Percentiles rank a stretch among this genome's conserved stretches.
These are phyloP conservation scores for Hypselothyrea guttata DNA, from an alignment of 2,888 invertebrate species.

Conservation along the genomic window DNA sequence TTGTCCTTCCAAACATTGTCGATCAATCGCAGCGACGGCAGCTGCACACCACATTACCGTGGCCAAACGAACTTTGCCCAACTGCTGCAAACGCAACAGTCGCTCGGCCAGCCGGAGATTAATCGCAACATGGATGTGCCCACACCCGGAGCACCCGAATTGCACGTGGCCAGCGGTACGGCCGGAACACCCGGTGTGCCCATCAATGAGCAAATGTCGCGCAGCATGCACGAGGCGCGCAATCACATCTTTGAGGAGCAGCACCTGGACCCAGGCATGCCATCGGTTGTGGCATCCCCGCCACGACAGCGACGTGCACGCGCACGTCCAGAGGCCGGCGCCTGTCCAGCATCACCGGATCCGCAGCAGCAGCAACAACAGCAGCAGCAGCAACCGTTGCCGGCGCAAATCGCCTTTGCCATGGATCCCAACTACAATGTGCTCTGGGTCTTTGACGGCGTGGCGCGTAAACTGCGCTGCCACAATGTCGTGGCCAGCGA, in stretches of 20 bases:
- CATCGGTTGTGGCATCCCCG: slow-evolving; percentile 31
- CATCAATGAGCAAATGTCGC: slow-evolving; percentile 82
- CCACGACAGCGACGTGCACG: slow-evolving; percentile 46
- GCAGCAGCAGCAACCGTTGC: slow-evolving; percentile 33
- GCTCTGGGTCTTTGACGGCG: slow-evolving; percentile 93
- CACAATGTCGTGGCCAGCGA: slow-evolving; percentile 93
- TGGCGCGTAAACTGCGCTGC: slow-evolving; percentile 85
- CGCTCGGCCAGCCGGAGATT: slow-evolving; percentile 74
- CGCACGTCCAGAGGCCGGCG: slow-evolving; percentile 45
- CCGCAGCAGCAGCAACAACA: slow-evolving; percentile 44
- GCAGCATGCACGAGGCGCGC: slow-evolving; percentile 82
- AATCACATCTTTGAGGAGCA: slow-evolving; percentile 82
- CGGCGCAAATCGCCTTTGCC: slow-evolving; percentile 81
- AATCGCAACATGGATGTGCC: slow-evolving; percentile 80
- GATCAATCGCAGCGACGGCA: slow-evolving; percentile 94
- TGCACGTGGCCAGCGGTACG: slow-evolving; percentile 14
- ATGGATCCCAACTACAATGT: slow-evolving; percentile 96
- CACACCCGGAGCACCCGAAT: slow-evolving; percentile 37
- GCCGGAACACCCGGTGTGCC: slow-evolving; percentile 61
- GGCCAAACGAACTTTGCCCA: slow-evolving; percentile 93
- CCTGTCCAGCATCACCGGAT: slow-evolving; percentile 43
- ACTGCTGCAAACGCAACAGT: slow-evolving; percentile 85
- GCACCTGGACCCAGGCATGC: slow-evolving; percentile 31
- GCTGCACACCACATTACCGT: slow-evolving; percentile 91
- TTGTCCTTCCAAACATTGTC: slow-evolving; percentile 93